Evolutionary conservation across 2,888 invertebrate species (phyloP).

Genomic region (Tetrapedia diversipes): DNA sequence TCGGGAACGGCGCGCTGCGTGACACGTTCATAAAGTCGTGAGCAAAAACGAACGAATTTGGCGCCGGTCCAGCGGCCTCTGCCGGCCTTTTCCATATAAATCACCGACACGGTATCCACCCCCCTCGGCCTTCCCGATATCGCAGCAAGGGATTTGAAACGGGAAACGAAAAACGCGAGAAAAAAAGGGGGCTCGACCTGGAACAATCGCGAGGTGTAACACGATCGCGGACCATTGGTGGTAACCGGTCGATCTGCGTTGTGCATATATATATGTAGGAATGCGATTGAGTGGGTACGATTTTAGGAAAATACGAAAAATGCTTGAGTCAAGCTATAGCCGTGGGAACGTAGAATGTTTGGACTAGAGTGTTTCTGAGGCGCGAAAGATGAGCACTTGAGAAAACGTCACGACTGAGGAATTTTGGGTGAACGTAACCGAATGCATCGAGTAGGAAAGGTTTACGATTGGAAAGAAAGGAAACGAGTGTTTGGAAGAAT

Average conservation of each 20-base stretch:
- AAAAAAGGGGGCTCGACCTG: neutral
- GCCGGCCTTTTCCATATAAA: slow-evolving; percentile 39
- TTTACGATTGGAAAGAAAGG: too few species aligned
- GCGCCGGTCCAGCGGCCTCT: slow-evolving; percentile 21
- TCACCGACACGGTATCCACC: slow-evolving; percentile 17
- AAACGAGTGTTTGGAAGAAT: too few species aligned
- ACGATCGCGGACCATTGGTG: slow-evolving; percentile 15
- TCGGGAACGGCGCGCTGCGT: slow-evolving; percentile 10
- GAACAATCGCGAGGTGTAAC: slow-evolving; percentile 30
- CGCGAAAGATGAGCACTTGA: too few species aligned
- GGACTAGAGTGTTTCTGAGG: too few species aligned
- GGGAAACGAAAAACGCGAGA: neutral
- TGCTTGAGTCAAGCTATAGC: too few species aligned
- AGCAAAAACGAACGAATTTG: slow-evolving; percentile 49
- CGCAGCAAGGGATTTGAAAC: slow-evolving; percentile 32
- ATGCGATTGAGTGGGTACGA: too few species aligned
- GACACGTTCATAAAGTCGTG: slow-evolving; percentile 39
- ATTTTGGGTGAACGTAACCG: too few species aligned
- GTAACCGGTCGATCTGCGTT: slow-evolving; percentile 35
- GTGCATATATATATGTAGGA: too few species aligned
- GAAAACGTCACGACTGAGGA: too few species aligned
- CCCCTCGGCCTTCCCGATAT: slow-evolving; percentile 1
- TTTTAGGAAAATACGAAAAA: too few species aligned
- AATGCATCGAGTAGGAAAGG: too few species aligned
- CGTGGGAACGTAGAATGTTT: too few species aligned